Conservation (phyloP, 2,888 invertebrate genomes). For the Clistopyga incitator region DNA sequence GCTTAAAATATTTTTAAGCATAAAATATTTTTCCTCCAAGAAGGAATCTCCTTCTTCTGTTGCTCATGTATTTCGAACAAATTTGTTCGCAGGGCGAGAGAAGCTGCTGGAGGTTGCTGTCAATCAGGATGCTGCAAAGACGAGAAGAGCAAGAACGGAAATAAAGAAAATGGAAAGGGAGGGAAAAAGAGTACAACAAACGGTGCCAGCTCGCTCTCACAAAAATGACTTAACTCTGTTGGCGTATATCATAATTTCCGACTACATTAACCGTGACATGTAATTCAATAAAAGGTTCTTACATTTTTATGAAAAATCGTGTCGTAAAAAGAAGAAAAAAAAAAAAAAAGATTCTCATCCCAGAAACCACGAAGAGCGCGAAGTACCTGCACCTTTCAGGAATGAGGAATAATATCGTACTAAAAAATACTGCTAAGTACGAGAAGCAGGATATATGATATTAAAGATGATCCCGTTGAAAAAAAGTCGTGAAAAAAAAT, state of each 20-base stretch:
- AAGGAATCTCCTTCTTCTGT: background rate
- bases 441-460: background rate
- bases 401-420: slow-evolving; percentile 26
- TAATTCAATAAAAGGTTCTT: slow-evolving; percentile 33
- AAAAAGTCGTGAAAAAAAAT: slow-evolving; percentile 14
- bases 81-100: slow-evolving; percentile 71
- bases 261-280: slow-evolving; percentile 7
- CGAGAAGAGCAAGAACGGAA: slow-evolving; percentile 57
- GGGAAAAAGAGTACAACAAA: slow-evolving; percentile 42
- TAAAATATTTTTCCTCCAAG: background rate
- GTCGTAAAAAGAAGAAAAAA: too few species aligned
- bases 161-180: slow-evolving; percentile 41
- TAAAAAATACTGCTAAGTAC: slow-evolving; percentile 14
- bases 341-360: background rate
- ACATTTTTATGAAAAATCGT: slow-evolving; percentile 2
- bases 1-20: too few species aligned
- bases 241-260: background rate
- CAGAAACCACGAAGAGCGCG: background rate
- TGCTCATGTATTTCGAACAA: background rate
- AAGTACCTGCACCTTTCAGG: background rate
- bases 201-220: slow-evolving; percentile 5
- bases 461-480: background rate
- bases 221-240: slow-evolving; percentile 17
- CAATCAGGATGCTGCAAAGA: slow-evolving; percentile 76
- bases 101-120: slow-evolving; percentile 75